Percentiles rank a stretch among this genome's conserved stretches.
Conservation (phyloP, 1,140 invertebrate species). For the Ruditapes philippinarum region DNA sequence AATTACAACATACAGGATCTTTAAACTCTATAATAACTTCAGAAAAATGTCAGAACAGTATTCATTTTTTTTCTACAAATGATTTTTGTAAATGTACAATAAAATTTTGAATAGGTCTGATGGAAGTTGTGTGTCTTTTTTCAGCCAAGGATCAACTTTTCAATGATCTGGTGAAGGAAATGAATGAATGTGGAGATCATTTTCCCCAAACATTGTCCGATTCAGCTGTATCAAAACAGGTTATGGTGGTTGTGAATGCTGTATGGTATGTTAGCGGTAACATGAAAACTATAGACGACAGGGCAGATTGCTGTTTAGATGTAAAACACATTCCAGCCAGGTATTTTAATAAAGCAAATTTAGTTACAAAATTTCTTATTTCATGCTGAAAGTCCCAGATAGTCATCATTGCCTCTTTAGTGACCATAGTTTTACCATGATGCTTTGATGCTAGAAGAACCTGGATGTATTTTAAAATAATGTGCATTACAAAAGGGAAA, state of each 20-base stretch:
- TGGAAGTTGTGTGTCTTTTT: neutral
- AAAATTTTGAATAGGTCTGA: neutral
- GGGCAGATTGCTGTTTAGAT: neutral
- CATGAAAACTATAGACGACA: neutral
- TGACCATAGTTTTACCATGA: neutral
- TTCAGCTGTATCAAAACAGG: neutral
- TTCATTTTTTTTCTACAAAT: too few relatives aligned
- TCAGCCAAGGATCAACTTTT: neutral
- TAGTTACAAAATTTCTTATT: neutral
- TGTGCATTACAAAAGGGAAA: too few relatives aligned
- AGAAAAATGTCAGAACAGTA: too few relatives aligned
- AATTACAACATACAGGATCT: too few relatives aligned
- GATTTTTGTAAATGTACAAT: neutral
- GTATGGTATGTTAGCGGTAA: constrained; percentile 3
- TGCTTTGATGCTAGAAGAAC: neutral
- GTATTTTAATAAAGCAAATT: neutral
- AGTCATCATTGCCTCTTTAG: neutral
- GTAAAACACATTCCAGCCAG: constrained; percentile 14
- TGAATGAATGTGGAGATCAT: neutral
- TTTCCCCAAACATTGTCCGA: neutral
- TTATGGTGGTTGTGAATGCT: neutral
- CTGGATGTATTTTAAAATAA: neutral
- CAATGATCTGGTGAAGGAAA: neutral
- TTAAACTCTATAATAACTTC: too few relatives aligned
- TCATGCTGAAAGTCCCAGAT: neutral